phyloP scores from a whole-genome alignment of 2,113 vertebrate genomes.

The Trichechus manatus region DNA sequence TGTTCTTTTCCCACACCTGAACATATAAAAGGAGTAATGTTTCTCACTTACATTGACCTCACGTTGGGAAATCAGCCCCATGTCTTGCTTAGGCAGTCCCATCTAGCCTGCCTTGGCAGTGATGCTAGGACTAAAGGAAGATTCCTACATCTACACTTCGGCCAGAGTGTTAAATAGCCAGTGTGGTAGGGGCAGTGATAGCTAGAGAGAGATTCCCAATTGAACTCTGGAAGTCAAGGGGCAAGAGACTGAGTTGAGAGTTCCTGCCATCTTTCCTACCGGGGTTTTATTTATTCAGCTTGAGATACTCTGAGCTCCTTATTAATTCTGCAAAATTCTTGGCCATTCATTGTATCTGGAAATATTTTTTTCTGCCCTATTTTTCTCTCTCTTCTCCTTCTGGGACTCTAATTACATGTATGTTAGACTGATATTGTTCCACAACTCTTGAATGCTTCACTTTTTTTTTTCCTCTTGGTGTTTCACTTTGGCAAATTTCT shows the following conservation, averaged over 20 bases:
- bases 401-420: background rate
- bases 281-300: slow-evolving; percentile 1
- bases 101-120: background rate
- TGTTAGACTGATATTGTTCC: background rate
- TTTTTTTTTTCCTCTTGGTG: background rate
- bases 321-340: slow-evolving; percentile 23
- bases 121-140: background rate
- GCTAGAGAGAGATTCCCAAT: background rate
- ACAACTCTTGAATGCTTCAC: background rate
- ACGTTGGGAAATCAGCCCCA: background rate
- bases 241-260: background rate
- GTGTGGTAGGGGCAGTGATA: background rate
- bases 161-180: background rate
- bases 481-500: background rate
- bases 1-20: background rate
- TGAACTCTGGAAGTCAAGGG: background rate
- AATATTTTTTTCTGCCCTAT: background rate
- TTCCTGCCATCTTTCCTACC: background rate
- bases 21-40: background rate
- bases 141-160: background rate
- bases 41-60: background rate
- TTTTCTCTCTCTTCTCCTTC: background rate
- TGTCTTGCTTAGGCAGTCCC: background rate
- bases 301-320: background rate
- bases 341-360: background rate